These are phyloP conservation scores for Ginglymostoma cirratum DNA, from an alignment of 2,113 vertebrate genomes.

Conservation along the genomic window DNA sequence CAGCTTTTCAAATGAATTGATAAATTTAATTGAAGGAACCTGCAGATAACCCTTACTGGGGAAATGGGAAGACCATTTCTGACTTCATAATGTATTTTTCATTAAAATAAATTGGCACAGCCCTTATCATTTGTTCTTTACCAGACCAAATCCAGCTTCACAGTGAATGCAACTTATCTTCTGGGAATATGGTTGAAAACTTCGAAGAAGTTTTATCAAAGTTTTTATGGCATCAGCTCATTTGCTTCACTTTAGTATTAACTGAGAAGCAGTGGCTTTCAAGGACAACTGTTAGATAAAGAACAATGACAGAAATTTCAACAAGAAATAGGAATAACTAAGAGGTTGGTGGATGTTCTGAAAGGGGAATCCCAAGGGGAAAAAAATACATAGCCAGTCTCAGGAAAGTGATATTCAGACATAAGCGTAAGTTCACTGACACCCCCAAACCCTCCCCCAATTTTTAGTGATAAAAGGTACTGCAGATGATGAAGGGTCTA, in stretches of 20 bases:
- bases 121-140: background rate
- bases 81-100: background rate
- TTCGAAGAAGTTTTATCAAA: background rate
- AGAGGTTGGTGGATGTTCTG: background rate
- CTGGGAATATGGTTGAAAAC: background rate
- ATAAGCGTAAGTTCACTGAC: background rate
- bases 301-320: background rate
- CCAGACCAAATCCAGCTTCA: conserved; percentile 8
- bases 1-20: background rate
- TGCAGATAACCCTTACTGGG: background rate
- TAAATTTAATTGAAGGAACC: background rate
- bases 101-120: conserved; percentile 16
- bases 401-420: background rate
- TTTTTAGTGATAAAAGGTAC: no score
- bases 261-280: background rate
- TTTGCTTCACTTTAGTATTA: background rate
- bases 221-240: background rate
- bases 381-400: background rate
- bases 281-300: background rate
- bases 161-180: background rate
- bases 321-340: background rate
- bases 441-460: no score
- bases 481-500: no score
- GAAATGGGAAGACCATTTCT: background rate
- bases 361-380: background rate